phyloP scores from a whole-genome alignment of 2,888 invertebrate species.

The Anagyrus pseudococci region DNA sequence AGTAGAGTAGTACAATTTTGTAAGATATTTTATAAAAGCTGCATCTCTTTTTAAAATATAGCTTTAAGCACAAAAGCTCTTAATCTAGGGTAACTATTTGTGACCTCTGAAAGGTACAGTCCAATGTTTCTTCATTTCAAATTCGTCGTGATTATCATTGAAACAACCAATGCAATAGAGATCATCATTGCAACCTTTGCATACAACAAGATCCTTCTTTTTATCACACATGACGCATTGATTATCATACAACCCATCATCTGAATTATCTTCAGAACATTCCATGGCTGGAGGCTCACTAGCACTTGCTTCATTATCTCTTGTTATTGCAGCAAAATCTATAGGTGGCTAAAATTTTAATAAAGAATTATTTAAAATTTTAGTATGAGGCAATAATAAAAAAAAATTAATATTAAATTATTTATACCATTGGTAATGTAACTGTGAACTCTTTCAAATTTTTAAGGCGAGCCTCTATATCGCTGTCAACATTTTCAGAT shows the following conservation, averaged over 20 bases:
- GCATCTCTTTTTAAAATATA: too few species aligned
- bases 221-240: constrained; percentile 23
- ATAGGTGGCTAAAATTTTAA: background rate
- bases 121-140: constrained; percentile 60
- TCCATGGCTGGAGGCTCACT: background rate
- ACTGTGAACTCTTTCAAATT: constrained; percentile 61
- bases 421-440: background rate
- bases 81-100: constrained; percentile 8
- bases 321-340: too few species aligned
- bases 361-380: background rate
- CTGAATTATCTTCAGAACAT: constrained; percentile 11
- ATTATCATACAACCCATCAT: constrained; percentile 9
- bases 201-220: constrained; percentile 64
- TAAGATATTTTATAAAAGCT: too few species aligned
- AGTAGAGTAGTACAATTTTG: too few species aligned
- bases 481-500: constrained; percentile 47
- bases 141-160: constrained; percentile 72
- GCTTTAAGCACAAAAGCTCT: too few species aligned
- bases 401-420: background rate
- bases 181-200: constrained; percentile 80
- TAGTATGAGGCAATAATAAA: too few species aligned
- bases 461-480: constrained; percentile 60
- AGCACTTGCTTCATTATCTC: too few species aligned
- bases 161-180: constrained; percentile 82
- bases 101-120: constrained; percentile 43